A percentile compares a stretch with the other conserved stretches of the same genome.
Evolutionary conservation across 2,113 vertebrate species (phyloP).

Genomic region (Synodontis membranacea): DNA sequence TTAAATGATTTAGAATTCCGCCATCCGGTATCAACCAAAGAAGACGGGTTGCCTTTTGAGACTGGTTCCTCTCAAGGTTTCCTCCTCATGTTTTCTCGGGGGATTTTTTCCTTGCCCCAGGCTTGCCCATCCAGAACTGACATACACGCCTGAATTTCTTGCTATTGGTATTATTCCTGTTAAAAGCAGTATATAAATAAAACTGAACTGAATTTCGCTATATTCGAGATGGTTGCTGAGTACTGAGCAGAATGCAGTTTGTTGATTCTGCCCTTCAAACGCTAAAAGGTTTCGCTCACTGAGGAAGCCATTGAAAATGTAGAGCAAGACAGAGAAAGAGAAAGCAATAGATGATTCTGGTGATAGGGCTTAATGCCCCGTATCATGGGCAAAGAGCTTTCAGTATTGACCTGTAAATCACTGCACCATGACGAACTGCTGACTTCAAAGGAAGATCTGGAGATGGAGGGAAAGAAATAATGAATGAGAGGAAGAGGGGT

Average conservation of each 20-base stretch:
- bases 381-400: constrained; percentile 37
- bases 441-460: constrained; percentile 61
- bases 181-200: not conserved
- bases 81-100: not conserved
- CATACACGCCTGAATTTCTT: not conserved
- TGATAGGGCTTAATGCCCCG: constrained; percentile 26
- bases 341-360: constrained; percentile 11
- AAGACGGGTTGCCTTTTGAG: not conserved
- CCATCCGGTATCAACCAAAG: not conserved
- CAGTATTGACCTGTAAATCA: constrained; percentile 62
- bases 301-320: constrained; percentile 1
- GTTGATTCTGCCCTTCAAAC: not conserved
- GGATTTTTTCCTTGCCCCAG: not conserved
- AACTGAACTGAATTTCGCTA: not conserved
- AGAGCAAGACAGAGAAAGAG: not conserved
- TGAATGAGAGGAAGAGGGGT: not conserved
- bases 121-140: not conserved
- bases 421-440: constrained; percentile 57
- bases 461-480: constrained; percentile 32
- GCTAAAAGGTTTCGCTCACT: constrained; percentile 8
- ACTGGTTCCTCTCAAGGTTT: not conserved
- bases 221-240: not conserved
- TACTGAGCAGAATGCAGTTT: not conserved
- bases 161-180: not conserved
- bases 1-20: not conserved